A percentile compares a stretch with the other conserved stretches of the same genome.
Evolutionary conservation across 2,113 vertebrate genomes (phyloP).

Genomic region (Odocoileus hemionus): DNA sequence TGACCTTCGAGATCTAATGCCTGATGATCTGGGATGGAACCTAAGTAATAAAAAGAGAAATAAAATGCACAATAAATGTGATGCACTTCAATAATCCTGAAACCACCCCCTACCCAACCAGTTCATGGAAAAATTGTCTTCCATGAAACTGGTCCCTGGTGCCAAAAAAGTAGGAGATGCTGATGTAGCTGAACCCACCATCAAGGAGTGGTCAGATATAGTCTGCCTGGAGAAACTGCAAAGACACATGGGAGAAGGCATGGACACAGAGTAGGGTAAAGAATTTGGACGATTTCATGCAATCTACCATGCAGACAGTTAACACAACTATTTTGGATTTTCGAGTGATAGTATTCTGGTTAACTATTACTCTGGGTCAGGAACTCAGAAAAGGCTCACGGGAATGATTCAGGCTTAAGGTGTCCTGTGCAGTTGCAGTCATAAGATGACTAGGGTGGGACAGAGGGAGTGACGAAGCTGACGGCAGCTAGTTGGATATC

Average conservation of each 20-base stretch:
- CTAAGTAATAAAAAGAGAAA: background rate
- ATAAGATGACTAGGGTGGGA: background rate
- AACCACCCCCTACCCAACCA: background rate
- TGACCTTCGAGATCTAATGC: background rate
- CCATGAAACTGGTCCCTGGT: background rate
- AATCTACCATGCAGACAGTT: background rate
- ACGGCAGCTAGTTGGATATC: no score
- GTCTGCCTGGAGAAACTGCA: background rate
- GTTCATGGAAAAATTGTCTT: background rate
- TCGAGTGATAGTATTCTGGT: background rate
- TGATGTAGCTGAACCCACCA: background rate
- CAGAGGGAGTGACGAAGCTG: background rate
- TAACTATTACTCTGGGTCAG: background rate
- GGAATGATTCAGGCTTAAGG: background rate
- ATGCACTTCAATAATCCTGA: rapidly evolving
- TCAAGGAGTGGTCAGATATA: background rate
- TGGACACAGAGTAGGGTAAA: background rate
- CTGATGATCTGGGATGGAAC: background rate
- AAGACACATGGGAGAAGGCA: background rate
- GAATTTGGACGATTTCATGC: background rate
- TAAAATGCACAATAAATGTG: background rate
- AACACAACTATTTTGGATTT: background rate
- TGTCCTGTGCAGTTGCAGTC: background rate
- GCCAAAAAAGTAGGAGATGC: background rate
- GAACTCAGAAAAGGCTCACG: background rate